Conservation (phyloP, 2,888 invertebrate species). For the Prostheceraeus crozeri region DNA sequence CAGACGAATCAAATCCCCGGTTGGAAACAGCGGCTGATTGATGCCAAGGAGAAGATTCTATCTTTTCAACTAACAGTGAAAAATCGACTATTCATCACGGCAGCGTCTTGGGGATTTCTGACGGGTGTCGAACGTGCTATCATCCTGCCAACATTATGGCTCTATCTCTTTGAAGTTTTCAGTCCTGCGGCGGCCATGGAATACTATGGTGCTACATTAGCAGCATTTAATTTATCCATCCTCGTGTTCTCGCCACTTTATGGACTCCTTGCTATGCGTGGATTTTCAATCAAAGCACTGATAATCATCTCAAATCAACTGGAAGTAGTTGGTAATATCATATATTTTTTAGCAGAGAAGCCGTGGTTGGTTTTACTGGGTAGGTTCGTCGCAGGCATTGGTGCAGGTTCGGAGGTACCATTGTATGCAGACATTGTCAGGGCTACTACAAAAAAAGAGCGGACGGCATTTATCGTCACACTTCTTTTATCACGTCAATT, state of each 20-base stretch:
- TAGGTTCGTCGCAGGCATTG: slow-evolving; percentile 28
- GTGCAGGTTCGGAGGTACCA: slow-evolving; percentile 26
- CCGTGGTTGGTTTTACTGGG: slow-evolving; percentile 34
- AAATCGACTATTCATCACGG: slow-evolving; percentile 19
- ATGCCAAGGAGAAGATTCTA: too few species aligned
- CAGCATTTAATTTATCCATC: slow-evolving; percentile 46
- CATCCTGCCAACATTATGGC: slow-evolving; percentile 58
- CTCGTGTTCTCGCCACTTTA: slow-evolving; percentile 57
- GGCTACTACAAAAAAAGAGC: slow-evolving; percentile 33
- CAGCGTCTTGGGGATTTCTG: slow-evolving; percentile 33
- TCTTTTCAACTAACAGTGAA: too few species aligned
- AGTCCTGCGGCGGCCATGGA: slow-evolving; percentile 44
- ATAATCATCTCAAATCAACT: slow-evolving; percentile 30
- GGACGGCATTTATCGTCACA: slow-evolving; percentile 29
- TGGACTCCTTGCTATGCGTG: slow-evolving; percentile 32
- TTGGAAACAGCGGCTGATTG: too few species aligned
- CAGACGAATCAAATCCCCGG: too few species aligned
- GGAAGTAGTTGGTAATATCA: slow-evolving; percentile 33
- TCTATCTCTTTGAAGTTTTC: slow-evolving; percentile 54
- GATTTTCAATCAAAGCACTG: slow-evolving; percentile 29
- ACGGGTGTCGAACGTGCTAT: slow-evolving; percentile 50
- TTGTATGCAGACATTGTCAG: slow-evolving; percentile 31
- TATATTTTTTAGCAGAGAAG: slow-evolving; percentile 26
- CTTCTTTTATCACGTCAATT: slow-evolving; percentile 32
- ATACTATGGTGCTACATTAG: slow-evolving; percentile 33